These are phyloP conservation scores for Latrodectus geometricus DNA, from an alignment of 1,140 invertebrate species.

Conservation along the genomic window DNA sequence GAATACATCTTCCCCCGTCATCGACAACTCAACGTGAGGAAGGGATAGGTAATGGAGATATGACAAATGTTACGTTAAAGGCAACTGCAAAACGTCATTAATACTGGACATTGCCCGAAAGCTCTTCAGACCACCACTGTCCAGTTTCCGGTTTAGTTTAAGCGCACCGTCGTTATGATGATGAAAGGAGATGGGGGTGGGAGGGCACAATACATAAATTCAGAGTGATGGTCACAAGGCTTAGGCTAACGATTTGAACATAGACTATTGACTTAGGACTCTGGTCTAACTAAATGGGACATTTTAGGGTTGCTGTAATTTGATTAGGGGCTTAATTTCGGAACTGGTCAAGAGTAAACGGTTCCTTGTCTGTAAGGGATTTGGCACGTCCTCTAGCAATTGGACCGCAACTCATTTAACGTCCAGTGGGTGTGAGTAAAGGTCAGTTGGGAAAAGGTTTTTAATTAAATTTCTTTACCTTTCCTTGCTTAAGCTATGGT, in stretches of 20 bases:
- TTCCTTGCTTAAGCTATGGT: background rate
- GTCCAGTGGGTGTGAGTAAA: background rate
- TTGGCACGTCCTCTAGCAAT: background rate
- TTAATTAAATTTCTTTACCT: background rate
- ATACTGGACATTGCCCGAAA: constrained; percentile 14
- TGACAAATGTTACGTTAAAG: constrained; percentile 57
- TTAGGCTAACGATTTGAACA: constrained; percentile 49
- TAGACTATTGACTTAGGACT: constrained; percentile 49
- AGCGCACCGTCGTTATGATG: constrained; percentile 45
- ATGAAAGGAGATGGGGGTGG: constrained; percentile 5
- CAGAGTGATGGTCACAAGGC: background rate
- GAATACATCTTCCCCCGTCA: background rate
- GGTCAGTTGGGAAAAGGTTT: background rate
- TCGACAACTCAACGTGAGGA: background rate
- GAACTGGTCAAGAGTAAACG: background rate
- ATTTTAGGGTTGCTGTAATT: constrained; percentile 56
- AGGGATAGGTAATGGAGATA: constrained; percentile 26
- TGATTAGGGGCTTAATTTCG: constrained; percentile 27
- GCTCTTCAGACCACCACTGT: background rate
- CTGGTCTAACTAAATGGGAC: constrained; percentile 51
- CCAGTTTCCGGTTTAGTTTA: constrained; percentile 37
- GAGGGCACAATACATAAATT: background rate
- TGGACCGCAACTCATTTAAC: background rate
- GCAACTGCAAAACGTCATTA: constrained; percentile 51
- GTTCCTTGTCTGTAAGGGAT: background rate